Conservation (phyloP, 2,888 invertebrate species). For the Pristionchus japonicus region DNA sequence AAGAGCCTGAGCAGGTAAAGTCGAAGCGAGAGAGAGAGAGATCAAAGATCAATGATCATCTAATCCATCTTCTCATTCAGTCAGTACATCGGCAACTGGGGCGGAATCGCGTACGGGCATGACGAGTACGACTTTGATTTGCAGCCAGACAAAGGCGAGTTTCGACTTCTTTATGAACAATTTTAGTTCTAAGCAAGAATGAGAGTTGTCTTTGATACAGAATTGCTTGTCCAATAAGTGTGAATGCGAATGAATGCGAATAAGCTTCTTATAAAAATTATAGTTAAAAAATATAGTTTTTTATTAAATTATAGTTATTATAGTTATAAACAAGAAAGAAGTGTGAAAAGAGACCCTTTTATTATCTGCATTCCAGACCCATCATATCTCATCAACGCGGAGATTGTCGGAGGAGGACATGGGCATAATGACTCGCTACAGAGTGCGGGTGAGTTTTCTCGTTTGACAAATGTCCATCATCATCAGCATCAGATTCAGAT, state of each 20-base stretch:
- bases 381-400: conserved; percentile 84
- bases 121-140: conserved; percentile 59
- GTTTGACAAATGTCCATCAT: neutral
- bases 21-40: conserved; percentile 69
- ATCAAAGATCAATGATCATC: neutral
- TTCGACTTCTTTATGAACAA: conserved; percentile 30
- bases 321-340: no score
- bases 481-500: no score
- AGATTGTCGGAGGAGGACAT: conserved; percentile 92
- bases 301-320: no score
- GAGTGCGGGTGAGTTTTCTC: neutral
- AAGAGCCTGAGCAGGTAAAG: conserved; percentile 76
- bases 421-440: conserved; percentile 91
- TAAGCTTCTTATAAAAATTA: no score
- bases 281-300: no score
- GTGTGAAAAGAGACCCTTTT: neutral
- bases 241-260: no score
- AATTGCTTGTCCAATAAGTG: no score
- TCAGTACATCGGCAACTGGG: conserved; percentile 88
- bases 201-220: no score
- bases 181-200: no score
- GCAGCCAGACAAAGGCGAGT: conserved; percentile 49
- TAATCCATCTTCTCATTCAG: conserved; percentile 45
- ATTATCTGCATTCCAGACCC: conserved; percentile 78
- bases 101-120: conserved; percentile 85